phyloP scores from a whole-genome alignment of 2,888 invertebrate genomes.

The Aphidoletes aphidimyza region DNA sequence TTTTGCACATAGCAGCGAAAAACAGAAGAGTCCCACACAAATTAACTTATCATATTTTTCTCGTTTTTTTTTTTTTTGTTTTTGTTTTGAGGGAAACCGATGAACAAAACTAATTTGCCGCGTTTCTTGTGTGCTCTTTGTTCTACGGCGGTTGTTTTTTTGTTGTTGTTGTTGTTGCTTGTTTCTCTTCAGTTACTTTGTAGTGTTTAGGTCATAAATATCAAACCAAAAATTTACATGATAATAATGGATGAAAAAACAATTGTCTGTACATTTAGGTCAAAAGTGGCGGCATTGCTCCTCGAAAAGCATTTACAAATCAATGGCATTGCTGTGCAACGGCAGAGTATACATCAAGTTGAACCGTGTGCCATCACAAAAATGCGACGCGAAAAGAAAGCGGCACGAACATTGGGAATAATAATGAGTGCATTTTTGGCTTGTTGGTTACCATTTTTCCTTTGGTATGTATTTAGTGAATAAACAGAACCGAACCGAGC shows the following conservation, averaged over 20 bases:
- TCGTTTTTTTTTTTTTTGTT: too few species aligned
- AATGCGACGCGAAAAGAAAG: constrained; percentile 89
- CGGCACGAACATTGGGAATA: constrained; percentile 93
- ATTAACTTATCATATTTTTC: too few species aligned
- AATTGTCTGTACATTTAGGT: constrained; percentile 69
- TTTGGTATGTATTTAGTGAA: constrained; percentile 77
- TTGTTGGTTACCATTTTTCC: constrained; percentile 96
- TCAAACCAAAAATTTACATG: not conserved
- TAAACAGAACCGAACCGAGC: too few species aligned
- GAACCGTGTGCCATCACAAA: constrained; percentile 84
- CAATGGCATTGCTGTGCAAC: constrained; percentile 83
- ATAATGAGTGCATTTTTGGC: constrained; percentile 96
- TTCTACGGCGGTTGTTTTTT: too few species aligned
- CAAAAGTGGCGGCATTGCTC: constrained; percentile 87
- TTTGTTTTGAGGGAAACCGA: too few species aligned
- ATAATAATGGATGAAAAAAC: constrained; percentile 26
- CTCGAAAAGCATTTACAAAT: constrained; percentile 90
- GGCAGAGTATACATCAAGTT: constrained; percentile 75
- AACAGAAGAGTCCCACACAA: too few species aligned
- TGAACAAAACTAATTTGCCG: too few species aligned
- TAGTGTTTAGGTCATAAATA: too few species aligned
- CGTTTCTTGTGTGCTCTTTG: too few species aligned
- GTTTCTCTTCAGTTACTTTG: too few species aligned
- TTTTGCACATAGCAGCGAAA: too few species aligned
- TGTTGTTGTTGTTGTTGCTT: too few species aligned